Base-by-base conservation (phyloP, 2,797 vertebrate species). In the Enteromius argenteus region DNA sequence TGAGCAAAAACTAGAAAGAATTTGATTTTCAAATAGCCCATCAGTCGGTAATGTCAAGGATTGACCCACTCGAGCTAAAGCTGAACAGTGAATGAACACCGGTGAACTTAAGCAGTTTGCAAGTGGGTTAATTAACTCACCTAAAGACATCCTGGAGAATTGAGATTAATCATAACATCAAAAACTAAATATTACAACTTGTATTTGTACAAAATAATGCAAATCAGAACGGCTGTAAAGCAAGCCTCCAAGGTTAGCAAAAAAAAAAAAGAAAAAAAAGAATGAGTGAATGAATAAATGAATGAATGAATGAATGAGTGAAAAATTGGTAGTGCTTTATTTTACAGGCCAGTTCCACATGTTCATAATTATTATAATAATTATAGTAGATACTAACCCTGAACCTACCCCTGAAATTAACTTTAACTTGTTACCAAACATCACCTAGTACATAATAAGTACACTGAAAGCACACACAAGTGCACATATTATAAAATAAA, bases 1-100 rank as follows among this genome's bases (percentile, higher is more conserved):
- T 23, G n/a, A 71, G 44, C 17, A 27, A 49, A 19, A 49, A 11
- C 9, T 0, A 49, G 3, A 19, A 3, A 71, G 7, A 46, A 27
- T 30, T 51, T 6, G 17, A 13, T 58, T 76, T 58, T 39, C 14
- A 56, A 58, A 58, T 58, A 58, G 51, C 23, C 3, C n/a, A 58
- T 58, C 51, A 75, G 51, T 75, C 51, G 23, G 49, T 75, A 39
- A 58, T 23, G 21, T 39, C 35, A 51, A 75, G 32, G 49, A 75
- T 17, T 58, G 73, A 37, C 71, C 30, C 11, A 19, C 21, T 39
- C 23, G 32, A 58, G 21, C 32, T 39, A 35, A 75, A 58, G 51
- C 73, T 58, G 32, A 39, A 23, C 53, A 23, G 11, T 23, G 32
- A 75, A 75, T 39, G 49, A 75, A 23, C 11, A 23, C 51, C 1